These are phyloP conservation scores for Pterocles gutturalis DNA, from an alignment of 2,113 vertebrate genomes.

Conservation along the genomic window DNA sequence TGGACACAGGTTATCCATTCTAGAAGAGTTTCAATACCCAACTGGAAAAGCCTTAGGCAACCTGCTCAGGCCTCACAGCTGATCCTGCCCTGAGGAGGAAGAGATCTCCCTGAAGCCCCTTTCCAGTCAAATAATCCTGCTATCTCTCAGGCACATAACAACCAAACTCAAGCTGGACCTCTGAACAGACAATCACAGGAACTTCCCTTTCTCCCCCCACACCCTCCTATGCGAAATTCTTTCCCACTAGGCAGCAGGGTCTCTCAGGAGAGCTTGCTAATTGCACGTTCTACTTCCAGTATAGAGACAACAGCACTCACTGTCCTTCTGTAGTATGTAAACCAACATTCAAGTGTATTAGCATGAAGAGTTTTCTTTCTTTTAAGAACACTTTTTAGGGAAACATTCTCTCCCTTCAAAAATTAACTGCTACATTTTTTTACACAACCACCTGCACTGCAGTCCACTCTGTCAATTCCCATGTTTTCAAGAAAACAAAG, in stretches of 20 bases:
- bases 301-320: neutral
- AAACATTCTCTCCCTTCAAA: neutral
- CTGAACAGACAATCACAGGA: neutral
- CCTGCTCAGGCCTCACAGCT: neutral
- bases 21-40: fast-evolving
- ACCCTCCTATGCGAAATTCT: neutral
- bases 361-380: neutral
- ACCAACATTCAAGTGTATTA: neutral
- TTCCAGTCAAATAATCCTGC: neutral
- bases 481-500: neutral
- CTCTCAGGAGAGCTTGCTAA: neutral
- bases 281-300: neutral
- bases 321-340: neutral
- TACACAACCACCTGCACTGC: neutral
- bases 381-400: neutral
- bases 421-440: neutral
- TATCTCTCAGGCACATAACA: neutral
- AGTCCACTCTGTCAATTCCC: neutral
- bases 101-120: neutral
- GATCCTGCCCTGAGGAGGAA: neutral
- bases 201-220: neutral
- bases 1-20: fast-evolving
- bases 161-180: neutral
- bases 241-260: neutral
- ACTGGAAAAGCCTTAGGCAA: neutral